Evolutionary conservation across 2,797 vertebrate species (phyloP), one percentile per base, ranked within the genome.

Genomic region (Eurystomus glaucurus): DNA sequence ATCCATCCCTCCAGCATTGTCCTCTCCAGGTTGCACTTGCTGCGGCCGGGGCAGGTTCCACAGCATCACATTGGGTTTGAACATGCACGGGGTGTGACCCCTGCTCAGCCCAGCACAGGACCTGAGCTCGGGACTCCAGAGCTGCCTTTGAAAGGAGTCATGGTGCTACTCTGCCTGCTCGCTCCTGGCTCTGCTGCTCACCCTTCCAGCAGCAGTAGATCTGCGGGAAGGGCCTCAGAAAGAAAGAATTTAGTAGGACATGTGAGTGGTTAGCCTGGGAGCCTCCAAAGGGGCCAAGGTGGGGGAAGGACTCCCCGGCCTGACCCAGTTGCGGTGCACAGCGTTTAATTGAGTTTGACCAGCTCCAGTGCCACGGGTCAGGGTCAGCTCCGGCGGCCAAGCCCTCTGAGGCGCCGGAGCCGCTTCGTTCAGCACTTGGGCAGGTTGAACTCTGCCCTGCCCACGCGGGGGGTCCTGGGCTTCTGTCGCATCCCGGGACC

Each of bases 331-430:
- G 88, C 69, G 5, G 23, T 4, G 2, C 54, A 3, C 21, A 57
- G 68, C 22, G 0, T 15, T 58, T 96, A 92, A 97, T 92, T 93
- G 96, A 97, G 90, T 88, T 94, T 96, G 96, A 95, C 90, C 25
- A 0, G 12, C 10, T 12, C 26, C 55, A 4, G 39, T 8, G 70
- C 65, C 37, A 1, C 0, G 5, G 69, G 37, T 87, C 45, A 0
- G 76, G 89, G 92, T 86, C 94, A 96, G 90, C 52, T 54, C 74
- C 4, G 0, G 64, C 1, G 3, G 41, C 5, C 2, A 39, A 37
- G 64, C 77, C 64, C 11, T 3, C 9, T 3, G 13, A 33, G 6
- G 22, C 1, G 1, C n/a, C 1, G 0, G 37, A 45, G 68, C 68
- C 3, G 9, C 80, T 78, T 35, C 2, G 1, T 62, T 75, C 41